Evolutionary conservation across 2,113 vertebrate genomes (phyloP).

Genomic region (Oxyruncus cristatus): DNA sequence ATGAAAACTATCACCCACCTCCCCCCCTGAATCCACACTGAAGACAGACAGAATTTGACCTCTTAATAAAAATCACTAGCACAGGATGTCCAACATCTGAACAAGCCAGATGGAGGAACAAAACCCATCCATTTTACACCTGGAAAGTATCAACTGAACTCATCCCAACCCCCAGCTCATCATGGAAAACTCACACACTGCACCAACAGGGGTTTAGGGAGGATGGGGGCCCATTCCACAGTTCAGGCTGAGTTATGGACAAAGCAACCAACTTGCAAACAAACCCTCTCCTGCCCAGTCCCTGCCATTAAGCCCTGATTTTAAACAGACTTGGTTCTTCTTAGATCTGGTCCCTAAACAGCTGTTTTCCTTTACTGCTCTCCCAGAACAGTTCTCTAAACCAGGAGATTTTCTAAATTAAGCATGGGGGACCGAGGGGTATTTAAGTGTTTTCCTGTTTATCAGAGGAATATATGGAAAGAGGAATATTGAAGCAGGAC

Average conservation of each 20-base stretch:
- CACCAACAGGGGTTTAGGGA: background rate
- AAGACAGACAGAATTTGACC: background rate
- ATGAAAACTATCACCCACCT: background rate
- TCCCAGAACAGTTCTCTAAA: slow-evolving; percentile 4
- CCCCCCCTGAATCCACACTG: fast-evolving
- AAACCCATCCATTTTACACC: background rate
- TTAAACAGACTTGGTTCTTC: background rate
- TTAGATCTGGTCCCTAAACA: background rate
- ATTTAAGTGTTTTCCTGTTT: slow-evolving; percentile 21
- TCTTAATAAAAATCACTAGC: background rate
- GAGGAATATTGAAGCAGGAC: background rate
- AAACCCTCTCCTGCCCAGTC: background rate
- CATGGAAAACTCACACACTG: background rate
- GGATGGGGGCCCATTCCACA: background rate
- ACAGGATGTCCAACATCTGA: background rate
- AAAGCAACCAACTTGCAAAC: background rate
- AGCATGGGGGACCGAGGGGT: background rate
- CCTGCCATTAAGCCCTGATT: background rate
- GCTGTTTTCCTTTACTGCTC: slow-evolving; percentile 38
- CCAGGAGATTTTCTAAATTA: slow-evolving; percentile 12
- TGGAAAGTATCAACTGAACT: background rate
- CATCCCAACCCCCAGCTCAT: background rate
- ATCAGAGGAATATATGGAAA: background rate
- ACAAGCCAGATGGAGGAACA: background rate
- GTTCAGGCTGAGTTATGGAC: background rate